Conservation (phyloP, 2,113 vertebrate genomes). For the Fregetta grallaria region DNA sequence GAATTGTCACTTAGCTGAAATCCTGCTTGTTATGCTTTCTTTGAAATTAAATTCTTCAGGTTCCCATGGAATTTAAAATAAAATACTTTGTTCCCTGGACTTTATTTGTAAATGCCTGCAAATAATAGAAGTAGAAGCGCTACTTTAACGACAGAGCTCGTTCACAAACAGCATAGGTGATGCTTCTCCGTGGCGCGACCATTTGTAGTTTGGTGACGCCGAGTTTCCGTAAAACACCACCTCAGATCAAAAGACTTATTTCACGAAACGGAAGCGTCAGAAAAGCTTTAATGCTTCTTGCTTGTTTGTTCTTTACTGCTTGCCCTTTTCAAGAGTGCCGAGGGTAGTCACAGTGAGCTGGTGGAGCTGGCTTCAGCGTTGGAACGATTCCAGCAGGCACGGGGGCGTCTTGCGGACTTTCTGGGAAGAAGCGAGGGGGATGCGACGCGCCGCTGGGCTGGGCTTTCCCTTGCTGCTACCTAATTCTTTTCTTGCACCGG, state of each 20-base stretch:
- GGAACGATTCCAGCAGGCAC: neutral
- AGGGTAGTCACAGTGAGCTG: accelerated
- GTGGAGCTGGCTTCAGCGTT: neutral
- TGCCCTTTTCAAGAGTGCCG: neutral
- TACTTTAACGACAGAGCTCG: too few relatives aligned
- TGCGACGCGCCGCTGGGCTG: neutral
- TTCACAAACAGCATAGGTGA: neutral
- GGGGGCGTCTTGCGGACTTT: neutral
- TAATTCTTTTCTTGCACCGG: accelerated
- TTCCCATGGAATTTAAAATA: neutral
- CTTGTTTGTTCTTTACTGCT: neutral
- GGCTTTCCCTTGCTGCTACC: neutral
- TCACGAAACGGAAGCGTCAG: accelerated
- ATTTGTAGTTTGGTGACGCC: neutral
- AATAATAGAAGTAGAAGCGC: neutral
- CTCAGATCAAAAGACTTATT: accelerated
- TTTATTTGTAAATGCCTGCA: neutral
- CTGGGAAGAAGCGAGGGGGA: neutral
- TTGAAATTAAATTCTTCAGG: neutral
- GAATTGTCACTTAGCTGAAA: neutral
- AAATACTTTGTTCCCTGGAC: neutral
- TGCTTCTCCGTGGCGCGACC: neutral
- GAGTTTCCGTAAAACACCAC: accelerated
- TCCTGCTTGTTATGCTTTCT: neutral
- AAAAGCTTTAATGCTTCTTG: too few relatives aligned